Evolutionary conservation across 2,113 vertebrate species (phyloP).

Genomic region (Toxostoma redivivum): DNA sequence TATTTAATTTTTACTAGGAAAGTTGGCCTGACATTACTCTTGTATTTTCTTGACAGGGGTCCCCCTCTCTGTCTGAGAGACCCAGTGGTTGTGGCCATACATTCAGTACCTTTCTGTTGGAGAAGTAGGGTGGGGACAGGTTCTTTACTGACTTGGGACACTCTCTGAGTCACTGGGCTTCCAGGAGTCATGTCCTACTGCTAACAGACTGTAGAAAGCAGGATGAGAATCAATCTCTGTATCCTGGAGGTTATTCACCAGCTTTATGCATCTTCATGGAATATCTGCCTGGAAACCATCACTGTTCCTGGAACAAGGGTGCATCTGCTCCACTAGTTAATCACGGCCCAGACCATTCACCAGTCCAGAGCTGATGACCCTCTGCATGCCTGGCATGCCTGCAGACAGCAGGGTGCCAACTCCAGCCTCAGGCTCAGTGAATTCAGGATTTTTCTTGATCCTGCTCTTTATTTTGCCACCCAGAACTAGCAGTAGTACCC

Average conservation of each 20-base stretch:
- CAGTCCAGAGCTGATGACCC: not conserved
- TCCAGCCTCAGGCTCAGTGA: not conserved
- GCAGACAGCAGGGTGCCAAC: not conserved
- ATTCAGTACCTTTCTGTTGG: not conserved
- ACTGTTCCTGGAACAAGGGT: not conserved
- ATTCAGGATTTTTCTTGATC: not conserved
- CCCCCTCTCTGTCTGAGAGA: not conserved
- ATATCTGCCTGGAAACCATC: not conserved
- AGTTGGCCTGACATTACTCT: not conserved
- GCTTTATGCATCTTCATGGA: not conserved
- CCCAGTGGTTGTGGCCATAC: rapidly evolving
- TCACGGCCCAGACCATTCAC: not conserved
- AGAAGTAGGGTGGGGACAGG: not conserved
- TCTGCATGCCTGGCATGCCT: rapidly evolving
- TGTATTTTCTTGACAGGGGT: not conserved
- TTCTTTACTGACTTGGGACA: not conserved
- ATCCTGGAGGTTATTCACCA: not conserved
- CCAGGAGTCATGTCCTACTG: not conserved
- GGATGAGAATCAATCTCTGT: not conserved
- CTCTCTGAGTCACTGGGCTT: not conserved
- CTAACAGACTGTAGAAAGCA: not conserved
- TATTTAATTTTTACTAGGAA: not conserved
- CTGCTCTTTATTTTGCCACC: not conserved
- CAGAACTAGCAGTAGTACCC: not conserved
- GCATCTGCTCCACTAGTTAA: not conserved